Percentiles rank a stretch among this genome's conserved stretches.
phyloP scores from a whole-genome alignment of 2,113 vertebrate species.

The Dolichotis patagonum region DNA sequence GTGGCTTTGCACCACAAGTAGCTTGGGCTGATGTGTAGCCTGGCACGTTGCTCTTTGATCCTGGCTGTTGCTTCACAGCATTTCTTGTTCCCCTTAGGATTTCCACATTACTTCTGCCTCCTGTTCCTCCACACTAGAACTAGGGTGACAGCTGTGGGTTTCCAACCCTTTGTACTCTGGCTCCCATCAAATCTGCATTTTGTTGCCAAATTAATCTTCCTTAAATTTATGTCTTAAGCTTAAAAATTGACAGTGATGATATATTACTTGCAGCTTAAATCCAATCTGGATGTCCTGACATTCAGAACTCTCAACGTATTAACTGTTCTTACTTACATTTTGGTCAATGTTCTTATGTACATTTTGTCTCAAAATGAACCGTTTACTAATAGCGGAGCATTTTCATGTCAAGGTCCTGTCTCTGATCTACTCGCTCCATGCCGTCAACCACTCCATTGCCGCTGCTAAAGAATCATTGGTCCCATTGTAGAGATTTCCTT shows the following conservation, averaged over 20 bases:
- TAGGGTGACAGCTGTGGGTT: not conserved
- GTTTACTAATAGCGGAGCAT: not conserved
- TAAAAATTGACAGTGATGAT: not conserved
- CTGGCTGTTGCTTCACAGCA: not conserved
- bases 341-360: not conserved
- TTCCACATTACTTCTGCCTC: not conserved
- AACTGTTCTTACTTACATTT: not conserved
- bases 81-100: not conserved
- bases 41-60: not conserved
- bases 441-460: not conserved
- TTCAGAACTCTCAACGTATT: not conserved
- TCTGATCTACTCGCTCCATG: not conserved
- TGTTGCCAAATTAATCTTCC: not conserved
- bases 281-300: not conserved
- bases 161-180: not conserved
- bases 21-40: too few species aligned
- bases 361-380: not conserved
- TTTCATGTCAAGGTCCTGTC: not conserved
- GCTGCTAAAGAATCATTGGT: accelerated
- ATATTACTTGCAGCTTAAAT: not conserved
- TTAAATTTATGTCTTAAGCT: not conserved
- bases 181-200: not conserved
- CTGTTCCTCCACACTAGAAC: not conserved
- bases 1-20: not conserved
- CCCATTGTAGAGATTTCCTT: not conserved